phyloP scores from a whole-genome alignment of 2,113 vertebrate species.

The Lasiurus cinereus region DNA sequence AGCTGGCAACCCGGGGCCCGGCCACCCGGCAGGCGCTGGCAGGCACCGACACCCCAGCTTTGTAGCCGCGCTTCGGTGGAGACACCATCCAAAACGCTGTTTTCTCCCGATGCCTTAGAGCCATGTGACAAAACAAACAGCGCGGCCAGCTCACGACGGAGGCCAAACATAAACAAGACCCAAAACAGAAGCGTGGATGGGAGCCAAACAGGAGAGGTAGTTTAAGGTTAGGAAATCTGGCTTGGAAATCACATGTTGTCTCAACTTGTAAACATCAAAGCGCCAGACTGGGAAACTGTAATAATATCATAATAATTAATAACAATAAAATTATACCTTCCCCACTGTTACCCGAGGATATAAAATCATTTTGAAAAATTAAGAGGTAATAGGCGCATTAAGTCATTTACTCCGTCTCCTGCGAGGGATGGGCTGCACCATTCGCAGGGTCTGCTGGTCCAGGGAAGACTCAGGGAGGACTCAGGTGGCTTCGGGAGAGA shows the following conservation, averaged over 20 bases:
- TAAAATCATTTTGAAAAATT: slow-evolving; percentile 75
- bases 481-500: not conserved
- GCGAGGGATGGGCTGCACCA: not conserved
- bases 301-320: slow-evolving; percentile 83
- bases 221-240: slow-evolving; percentile 82
- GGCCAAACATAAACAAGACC: slow-evolving; percentile 77
- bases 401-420: slow-evolving; percentile 65
- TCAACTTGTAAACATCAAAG: slow-evolving; percentile 84
- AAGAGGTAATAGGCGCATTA: slow-evolving; percentile 77
- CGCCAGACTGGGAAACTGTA: slow-evolving; percentile 76
- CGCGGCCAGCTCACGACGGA: slow-evolving; percentile 41
- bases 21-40: slow-evolving; percentile 20
- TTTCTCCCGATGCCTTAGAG: slow-evolving; percentile 64
- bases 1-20: not conserved
- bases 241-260: slow-evolving; percentile 77
- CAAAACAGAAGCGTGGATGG: slow-evolving; percentile 66
- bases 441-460: not conserved
- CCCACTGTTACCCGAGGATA: slow-evolving; percentile 67
- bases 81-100: slow-evolving; percentile 54
- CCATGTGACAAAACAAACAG: slow-evolving; percentile 74
- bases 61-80: not conserved
- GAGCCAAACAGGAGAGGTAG: slow-evolving; percentile 79
- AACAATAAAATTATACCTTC: slow-evolving; percentile 78
- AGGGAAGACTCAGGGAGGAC: not conserved
- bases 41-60: not conserved